These are phyloP conservation scores for Neoarius graeffei DNA, from an alignment of 2,113 vertebrate species.

Conservation along the genomic window DNA sequence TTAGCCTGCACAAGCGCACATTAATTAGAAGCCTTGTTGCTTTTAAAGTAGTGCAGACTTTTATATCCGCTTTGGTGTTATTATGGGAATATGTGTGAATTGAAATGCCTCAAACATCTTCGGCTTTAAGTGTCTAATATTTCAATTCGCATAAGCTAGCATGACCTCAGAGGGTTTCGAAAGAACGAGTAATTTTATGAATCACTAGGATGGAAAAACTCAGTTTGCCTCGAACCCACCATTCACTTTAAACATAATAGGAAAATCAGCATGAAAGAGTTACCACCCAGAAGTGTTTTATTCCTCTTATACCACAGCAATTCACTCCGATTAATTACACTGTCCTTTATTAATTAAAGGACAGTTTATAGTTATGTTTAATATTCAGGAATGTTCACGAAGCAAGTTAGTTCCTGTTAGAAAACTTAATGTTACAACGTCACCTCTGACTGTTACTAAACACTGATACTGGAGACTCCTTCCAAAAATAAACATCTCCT, in stretches of 20 bases:
- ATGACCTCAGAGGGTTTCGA: neutral
- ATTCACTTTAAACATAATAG: too few relatives aligned
- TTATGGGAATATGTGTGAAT: neutral
- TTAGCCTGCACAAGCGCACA: constrained; percentile 24
- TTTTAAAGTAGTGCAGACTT: constrained; percentile 6
- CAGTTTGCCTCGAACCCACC: neutral
- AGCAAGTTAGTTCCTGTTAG: too few relatives aligned
- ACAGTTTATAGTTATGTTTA: neutral
- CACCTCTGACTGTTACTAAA: neutral
- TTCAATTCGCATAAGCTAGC: neutral
- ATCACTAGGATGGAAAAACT: neutral
- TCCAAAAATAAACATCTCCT: neutral
- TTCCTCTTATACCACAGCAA: neutral
- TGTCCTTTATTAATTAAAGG: too few relatives aligned
- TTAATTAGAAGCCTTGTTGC: constrained; percentile 35
- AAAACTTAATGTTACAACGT: neutral
- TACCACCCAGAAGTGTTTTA: neutral
- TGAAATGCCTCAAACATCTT: neutral
- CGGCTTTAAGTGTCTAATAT: neutral
- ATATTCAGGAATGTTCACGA: neutral
- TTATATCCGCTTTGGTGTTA: neutral
- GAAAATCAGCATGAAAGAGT: neutral
- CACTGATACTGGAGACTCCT: neutral
- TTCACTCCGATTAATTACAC: neutral
- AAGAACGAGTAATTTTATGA: neutral